phyloP scores from a whole-genome alignment of 2,888 invertebrate species.

The Campopleginae sp. region DNA sequence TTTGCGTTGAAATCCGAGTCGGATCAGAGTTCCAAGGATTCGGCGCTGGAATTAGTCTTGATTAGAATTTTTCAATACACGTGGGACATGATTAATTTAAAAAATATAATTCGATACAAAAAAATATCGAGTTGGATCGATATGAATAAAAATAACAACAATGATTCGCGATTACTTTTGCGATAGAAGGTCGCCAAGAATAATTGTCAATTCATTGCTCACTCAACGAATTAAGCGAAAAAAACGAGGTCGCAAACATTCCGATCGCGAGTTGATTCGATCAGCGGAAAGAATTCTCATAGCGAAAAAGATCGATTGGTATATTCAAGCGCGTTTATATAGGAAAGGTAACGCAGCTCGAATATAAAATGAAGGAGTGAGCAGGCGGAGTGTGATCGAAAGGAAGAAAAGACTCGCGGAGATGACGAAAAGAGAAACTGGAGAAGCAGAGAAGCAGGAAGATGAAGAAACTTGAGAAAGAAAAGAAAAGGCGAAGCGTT shows the following conservation, averaged over 20 bases:
- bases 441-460: not conserved
- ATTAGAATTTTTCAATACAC: not conserved
- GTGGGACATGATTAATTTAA: not conserved
- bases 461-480: not conserved
- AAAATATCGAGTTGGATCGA: not conserved
- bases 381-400: slow-evolving; percentile 27
- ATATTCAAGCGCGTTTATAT: slow-evolving; percentile 31
- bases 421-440: not conserved
- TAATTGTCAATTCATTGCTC: slow-evolving; percentile 29
- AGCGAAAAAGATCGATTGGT: slow-evolving; percentile 55
- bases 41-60: not conserved
- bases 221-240: not conserved
- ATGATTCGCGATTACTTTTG: not conserved
- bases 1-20: not conserved
- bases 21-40: not conserved
- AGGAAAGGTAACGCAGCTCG: slow-evolving; percentile 38
- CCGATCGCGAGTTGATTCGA: slow-evolving; percentile 16
- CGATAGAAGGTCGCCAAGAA: not conserved
- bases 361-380: slow-evolving; percentile 42
- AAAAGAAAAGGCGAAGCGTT: not conserved
- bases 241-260: slow-evolving; percentile 5
- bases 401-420: slow-evolving; percentile 25
- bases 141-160: not conserved
- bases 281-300: slow-evolving; percentile 34
- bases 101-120: not conserved